Percentiles rank a stretch among this genome's conserved stretches.
These are phyloP conservation scores for Bombyx huttoni DNA, from an alignment of 2,888 invertebrate genomes.

Conservation along the genomic window DNA sequence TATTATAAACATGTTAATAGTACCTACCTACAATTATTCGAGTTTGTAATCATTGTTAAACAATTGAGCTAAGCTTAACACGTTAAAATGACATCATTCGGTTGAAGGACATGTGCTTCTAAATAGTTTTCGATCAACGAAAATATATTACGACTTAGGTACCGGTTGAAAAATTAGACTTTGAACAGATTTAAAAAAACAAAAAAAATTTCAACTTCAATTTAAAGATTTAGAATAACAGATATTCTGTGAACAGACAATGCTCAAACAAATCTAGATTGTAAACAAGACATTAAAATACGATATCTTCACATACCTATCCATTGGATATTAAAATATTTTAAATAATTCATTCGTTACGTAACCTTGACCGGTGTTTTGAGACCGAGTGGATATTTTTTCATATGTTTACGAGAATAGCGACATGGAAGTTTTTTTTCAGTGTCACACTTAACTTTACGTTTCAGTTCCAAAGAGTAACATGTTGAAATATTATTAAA, in stretches of 20 bases:
- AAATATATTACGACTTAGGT: not conserved
- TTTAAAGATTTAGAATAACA: too few species aligned
- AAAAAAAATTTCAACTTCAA: too few species aligned
- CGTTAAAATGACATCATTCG: not conserved
- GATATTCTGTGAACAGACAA: too few species aligned
- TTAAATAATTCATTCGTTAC: not conserved
- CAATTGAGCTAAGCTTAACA: not conserved
- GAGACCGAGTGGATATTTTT: not conserved
- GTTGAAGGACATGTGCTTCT: not conserved
- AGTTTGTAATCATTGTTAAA: not conserved
- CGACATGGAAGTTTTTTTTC: not conserved
- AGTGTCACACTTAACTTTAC: not conserved
- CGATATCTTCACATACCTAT: not conserved
- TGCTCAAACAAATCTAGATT: not conserved
- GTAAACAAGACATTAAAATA: not conserved
- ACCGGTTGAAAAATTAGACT: not conserved
- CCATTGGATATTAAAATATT: not conserved
- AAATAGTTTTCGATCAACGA: not conserved
- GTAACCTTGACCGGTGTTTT: not conserved
- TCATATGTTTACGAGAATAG: not conserved
- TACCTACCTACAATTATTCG: not conserved
- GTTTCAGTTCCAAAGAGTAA: not conserved
- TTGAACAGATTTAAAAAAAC: not conserved
- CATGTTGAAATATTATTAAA: not conserved
- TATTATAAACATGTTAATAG: not conserved